phyloP scores from a whole-genome alignment of 2,797 vertebrate species.

The Chrosomus eos region DNA sequence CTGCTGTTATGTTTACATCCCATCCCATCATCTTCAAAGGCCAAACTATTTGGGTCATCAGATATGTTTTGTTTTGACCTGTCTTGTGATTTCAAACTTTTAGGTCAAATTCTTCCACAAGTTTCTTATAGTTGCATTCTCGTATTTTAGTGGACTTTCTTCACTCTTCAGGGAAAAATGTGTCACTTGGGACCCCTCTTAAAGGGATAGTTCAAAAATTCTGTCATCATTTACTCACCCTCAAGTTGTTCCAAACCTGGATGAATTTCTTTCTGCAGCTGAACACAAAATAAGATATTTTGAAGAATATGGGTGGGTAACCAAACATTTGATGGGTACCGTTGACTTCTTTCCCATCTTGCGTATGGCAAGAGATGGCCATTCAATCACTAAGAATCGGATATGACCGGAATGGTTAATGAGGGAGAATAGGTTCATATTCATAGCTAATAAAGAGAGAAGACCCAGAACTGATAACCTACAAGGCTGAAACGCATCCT shows the following conservation, averaged over 20 bases:
- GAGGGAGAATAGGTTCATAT: background rate
- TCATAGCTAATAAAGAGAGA: background rate
- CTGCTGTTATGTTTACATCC: background rate
- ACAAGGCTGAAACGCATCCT: background rate
- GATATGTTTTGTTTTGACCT: conserved; percentile 36
- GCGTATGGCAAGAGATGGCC: no score
- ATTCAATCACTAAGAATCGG: no score
- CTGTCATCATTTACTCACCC: background rate
- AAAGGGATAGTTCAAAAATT: background rate
- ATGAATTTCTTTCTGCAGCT: background rate
- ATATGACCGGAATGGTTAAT: no score
- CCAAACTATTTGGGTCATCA: conserved; percentile 1
- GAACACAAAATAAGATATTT: background rate
- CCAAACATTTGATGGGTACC: background rate
- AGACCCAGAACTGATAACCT: conserved; percentile 4
- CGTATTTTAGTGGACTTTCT: background rate
- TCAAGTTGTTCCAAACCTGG: background rate
- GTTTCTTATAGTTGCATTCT: conserved; percentile 3
- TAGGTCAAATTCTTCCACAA: conserved; percentile 41
- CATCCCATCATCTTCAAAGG: background rate
- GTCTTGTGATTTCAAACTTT: conserved; percentile 34
- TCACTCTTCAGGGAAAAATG: background rate
- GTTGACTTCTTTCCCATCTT: background rate
- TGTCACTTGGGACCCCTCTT: background rate
- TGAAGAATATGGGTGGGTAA: background rate